Base-by-base conservation (phyloP, 1,140 invertebrate genomes). In the Laodelphax striatellus region DNA sequence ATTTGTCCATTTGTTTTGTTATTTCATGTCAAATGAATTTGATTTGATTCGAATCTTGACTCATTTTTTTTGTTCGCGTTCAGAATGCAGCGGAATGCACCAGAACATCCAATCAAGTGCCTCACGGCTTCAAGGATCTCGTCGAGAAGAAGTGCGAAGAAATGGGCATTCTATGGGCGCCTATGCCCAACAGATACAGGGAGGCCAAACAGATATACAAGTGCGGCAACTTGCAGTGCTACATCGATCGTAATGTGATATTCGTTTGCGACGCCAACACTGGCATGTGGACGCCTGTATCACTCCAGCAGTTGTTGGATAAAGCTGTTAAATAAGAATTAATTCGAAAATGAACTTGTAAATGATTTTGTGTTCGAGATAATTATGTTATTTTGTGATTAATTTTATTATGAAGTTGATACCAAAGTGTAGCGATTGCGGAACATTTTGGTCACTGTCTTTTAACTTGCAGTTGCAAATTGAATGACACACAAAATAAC, bases 91-190 rank as follows among this genome's bases (percentile, higher is more conserved):
- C 79, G 0, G 83, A 87, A 66, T 80, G 81, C 8, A 72, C 88
- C 21, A 76, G 72, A 62, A 78, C 70, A 58, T 74, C 70, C 55
- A 75, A 70, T 59, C 80, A 80, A 68, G 77, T 81, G 63, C 80
- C 85, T n/a, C 80, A 87, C 69, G 89, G 87, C 56, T 96, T 96
- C 75, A 91, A 90, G 63, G 93, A 97, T 68, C 74, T 97, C 1
- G 81, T 97, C 1, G 89, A 92, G 63, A 87, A 86, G 67, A 83
- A 85, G 60, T 96, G 94, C 68, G 85, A 91, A 65, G 91, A 96
- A 70, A 76, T 85, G 44, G 92, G 91, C 0, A 86, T 97, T 22
- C 73, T 95, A 0, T 97, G 96, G 70, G 83, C 93, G 57, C 94
- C 94, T 0, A 76, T 97, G 38, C 79, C 86, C 0, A 93, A 93